phyloP scores from a whole-genome alignment of 2,797 vertebrate genomes.

The Hyperoplus immaculatus region DNA sequence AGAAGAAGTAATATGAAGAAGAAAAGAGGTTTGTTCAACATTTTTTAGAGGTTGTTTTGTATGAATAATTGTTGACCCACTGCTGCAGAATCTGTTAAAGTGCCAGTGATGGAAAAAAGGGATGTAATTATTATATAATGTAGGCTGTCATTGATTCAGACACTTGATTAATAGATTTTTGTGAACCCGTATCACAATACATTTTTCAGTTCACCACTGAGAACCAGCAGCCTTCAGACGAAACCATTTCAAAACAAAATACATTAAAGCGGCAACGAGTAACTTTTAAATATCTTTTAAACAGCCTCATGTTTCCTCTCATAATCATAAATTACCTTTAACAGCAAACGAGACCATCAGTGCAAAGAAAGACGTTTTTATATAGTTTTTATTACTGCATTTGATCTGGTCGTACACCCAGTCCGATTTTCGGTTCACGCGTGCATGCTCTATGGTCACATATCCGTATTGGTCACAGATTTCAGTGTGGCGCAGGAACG shows the following conservation, averaged over 20 bases:
- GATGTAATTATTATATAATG: conserved; percentile 18
- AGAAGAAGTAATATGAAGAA: neutral
- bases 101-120: conserved; percentile 8
- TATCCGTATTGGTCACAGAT: no score
- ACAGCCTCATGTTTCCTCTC: no score
- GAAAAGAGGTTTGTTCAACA: neutral
- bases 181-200: neutral
- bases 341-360: no score
- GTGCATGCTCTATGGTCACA: no score
- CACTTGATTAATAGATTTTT: neutral
- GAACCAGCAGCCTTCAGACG: conserved; percentile 1
- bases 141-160: neutral
- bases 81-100: conserved; percentile 14
- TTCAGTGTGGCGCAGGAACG: no score
- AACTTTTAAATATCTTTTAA: no score
- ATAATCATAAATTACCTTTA: no score
- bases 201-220: neutral
- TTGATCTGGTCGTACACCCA: no score
- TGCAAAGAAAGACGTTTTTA: no score
- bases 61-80: neutral
- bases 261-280: no score
- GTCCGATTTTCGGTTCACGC: no score
- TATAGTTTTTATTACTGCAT: no score
- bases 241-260: conserved; percentile 4
- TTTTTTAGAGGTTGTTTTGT: neutral